Evolutionary conservation across 2,888 invertebrate genomes (phyloP), one percentile per base, ranked within the genome.

Genomic region (Alentia gelatinosa): DNA sequence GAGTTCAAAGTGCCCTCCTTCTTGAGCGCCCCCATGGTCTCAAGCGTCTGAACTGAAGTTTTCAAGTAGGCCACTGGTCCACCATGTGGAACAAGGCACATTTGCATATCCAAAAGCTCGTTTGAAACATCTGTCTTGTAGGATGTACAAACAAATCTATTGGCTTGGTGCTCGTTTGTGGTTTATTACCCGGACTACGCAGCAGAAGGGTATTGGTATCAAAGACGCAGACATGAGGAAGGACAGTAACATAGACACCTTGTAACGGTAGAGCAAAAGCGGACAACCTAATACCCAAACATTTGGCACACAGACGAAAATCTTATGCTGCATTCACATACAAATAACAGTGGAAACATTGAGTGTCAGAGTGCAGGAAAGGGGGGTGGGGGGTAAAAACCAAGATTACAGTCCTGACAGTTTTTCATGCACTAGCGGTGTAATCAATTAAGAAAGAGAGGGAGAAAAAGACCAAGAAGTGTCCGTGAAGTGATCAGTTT

Each of bases 51-150:
- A 79, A 79, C 35, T 79, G 39, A 39, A 79, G 79, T 35, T 79
- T 79, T 79, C 37, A 79, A 79, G 79, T 79, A 79, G 79, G 79
- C 79, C 79, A 79, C 19, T 1, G 79, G 39, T 35, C 79, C 39
- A 35, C 39, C 37, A 19, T 35, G 79, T 79, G 79, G 79, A 79
- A 79, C 79, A 79, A 39, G 37, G 79, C 4, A 19, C 39, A 79
- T 79, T 79, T 79, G 79, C 79, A 79, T 79, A 79, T 79, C 79
- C 79, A 79, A 74, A 79, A 39, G 79, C 26, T 35, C 79, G 39
- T 79, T 79, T 79, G 79, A 79, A 79, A 79, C 79, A 79, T 79
- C 79, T 79, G 79, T 79, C 79, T 79, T 79, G 35, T 39, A 35
- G 19, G 79, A 79, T 79, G 39, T 79, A 79, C 79, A 79, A 79